Percentiles rank a stretch among this genome's conserved stretches.
Evolutionary conservation across 2,113 vertebrate genomes (phyloP).

Genomic region (Poecilia latipinna): DNA sequence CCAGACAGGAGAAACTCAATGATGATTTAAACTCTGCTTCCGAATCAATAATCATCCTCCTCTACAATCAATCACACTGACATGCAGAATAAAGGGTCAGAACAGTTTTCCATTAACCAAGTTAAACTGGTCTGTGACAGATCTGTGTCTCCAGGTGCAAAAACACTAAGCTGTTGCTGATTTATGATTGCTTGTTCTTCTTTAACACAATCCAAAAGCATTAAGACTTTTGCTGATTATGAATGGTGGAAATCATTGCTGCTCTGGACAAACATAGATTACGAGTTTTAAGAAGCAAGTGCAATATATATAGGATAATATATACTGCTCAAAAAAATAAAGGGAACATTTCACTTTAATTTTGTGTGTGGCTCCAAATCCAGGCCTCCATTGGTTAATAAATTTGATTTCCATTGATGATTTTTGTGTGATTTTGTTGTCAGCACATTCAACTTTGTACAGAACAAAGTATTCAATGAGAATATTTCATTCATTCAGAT

Average conservation of each 20-base stretch:
- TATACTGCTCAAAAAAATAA: too few species aligned
- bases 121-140: slow-evolving; percentile 38
- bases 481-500: too few species aligned
- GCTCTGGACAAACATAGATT: too few species aligned
- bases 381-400: too few species aligned
- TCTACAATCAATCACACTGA: slow-evolving; percentile 44
- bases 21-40: slow-evolving; percentile 44
- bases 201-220: slow-evolving; percentile 41
- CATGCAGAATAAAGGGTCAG: slow-evolving; percentile 39
- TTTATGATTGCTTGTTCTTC: slow-evolving; percentile 51
- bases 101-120: slow-evolving; percentile 57
- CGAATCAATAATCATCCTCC: slow-evolving; percentile 58
- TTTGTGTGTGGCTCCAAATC: too few species aligned
- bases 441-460: too few species aligned
- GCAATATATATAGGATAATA: too few species aligned
- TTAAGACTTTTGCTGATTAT: slow-evolving; percentile 19
- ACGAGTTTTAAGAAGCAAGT: too few species aligned
- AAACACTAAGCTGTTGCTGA: slow-evolving; percentile 42
- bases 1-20: slow-evolving; percentile 10
- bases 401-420: too few species aligned
- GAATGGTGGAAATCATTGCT: background rate
- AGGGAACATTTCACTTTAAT: too few species aligned
- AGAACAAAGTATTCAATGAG: too few species aligned
- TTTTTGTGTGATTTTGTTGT: too few species aligned
- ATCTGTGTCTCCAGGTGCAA: slow-evolving; percentile 51